Evolutionary conservation across 2,797 vertebrate genomes (phyloP), one percentile per base, ranked within the genome.

Genomic region (Chromobotia macracanthus): DNA sequence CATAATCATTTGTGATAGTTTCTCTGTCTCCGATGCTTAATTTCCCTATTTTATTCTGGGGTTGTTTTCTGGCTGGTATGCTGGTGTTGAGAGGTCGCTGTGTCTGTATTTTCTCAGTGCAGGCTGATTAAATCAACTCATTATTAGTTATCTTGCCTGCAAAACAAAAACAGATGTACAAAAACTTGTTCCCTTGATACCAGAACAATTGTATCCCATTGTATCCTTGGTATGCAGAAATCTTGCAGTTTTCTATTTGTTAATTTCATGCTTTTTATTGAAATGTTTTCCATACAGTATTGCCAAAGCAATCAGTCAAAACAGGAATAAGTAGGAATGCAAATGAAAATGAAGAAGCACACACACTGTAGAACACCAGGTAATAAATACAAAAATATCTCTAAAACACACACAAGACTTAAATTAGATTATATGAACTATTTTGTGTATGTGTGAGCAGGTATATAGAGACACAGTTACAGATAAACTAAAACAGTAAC

Each of bases 1-100:
- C 75, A 80, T 84, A 82, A 84, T 80, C 50, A 72, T 82, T 80
- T 80, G 50, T 80, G 70, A 80, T 78, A 31, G 35, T 75, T 81
- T 77, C 71, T 77, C 56, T 10, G 12, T 60, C 65, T 74, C 23
- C 8, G 5, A 19, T 35, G 21, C 44, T 50, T 53, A 38, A 38
- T 75, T 51, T 21, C 4, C 3, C 50, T 11, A 23, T 9, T 55
- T 31, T 65, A 31, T 12, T 55, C 25, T 21, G 44, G n/a, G 55
- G 69, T 63, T 75, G 28, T 75, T 72, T 76, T n/a, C 72, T 69
- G 48, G 25, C 78, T 55, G 53, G n/a, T 72, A 7, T 13, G 72
- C 25, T 7, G 10, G 25, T 50, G 69, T 67, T 58, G 25, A 71
- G 31, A 74, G 60, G 58, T 63, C 19, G 13, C 60, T 61, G 35